Conservation (phyloP, 2,797 vertebrate genomes). For the Lindbergichthys nudifrons region DNA sequence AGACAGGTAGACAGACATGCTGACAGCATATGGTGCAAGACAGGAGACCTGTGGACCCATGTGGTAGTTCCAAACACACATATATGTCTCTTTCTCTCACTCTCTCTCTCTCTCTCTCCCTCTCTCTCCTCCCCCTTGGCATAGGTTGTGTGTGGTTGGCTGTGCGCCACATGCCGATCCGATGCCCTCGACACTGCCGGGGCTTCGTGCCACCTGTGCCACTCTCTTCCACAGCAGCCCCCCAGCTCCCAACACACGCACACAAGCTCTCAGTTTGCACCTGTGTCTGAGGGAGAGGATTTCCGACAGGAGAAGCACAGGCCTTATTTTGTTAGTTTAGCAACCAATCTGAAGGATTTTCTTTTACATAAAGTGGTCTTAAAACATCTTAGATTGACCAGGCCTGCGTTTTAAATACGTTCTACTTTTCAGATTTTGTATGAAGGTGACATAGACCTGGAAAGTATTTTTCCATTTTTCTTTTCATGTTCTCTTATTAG, state of each 20-base stretch:
- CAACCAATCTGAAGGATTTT: slow-evolving; percentile 38
- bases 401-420: slow-evolving; percentile 5
- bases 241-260: slow-evolving; percentile 39
- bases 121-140: slow-evolving; percentile 68
- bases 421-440: neutral
- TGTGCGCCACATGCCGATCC: slow-evolving; percentile 84
- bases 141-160: slow-evolving; percentile 85
- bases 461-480: neutral
- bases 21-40: slow-evolving; percentile 76
- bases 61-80: slow-evolving; percentile 70
- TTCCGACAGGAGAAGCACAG: slow-evolving; percentile 49
- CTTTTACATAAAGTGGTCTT: slow-evolving; percentile 32
- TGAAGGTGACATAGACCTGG: neutral
- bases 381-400: slow-evolving; percentile 31
- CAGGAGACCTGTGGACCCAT: slow-evolving; percentile 78
- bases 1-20: slow-evolving; percentile 66
- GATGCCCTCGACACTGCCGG: slow-evolving; percentile 77
- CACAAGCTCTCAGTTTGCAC: slow-evolving; percentile 65
- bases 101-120: slow-evolving; percentile 26
- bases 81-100: slow-evolving; percentile 24
- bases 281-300: slow-evolving; percentile 64
- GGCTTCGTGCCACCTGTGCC: slow-evolving; percentile 86
- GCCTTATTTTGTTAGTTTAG: slow-evolving; percentile 61
- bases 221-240: slow-evolving; percentile 73
- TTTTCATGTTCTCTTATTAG: no score